A percentile compares a stretch with the other conserved stretches of the same genome.
phyloP scores from a whole-genome alignment of 2,888 invertebrate species.

The Macrophya alboannulata region DNA sequence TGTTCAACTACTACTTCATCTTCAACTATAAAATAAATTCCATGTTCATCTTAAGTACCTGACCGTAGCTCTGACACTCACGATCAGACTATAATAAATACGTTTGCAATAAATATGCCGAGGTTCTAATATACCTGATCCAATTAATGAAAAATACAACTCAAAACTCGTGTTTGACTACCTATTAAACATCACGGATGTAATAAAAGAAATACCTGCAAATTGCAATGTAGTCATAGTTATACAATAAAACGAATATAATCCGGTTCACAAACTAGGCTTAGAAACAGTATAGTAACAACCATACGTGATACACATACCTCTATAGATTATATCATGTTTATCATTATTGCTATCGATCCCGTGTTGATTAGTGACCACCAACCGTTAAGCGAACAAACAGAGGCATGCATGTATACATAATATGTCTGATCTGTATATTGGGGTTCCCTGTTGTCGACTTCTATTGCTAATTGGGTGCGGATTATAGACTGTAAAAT shows the following conservation, averaged over 20 bases:
- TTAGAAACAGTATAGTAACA: not conserved
- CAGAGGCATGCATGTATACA: conserved; percentile 18
- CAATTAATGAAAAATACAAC: conserved; percentile 12
- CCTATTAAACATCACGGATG: conserved; percentile 29
- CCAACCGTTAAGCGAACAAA: conserved; percentile 36
- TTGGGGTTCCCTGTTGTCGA: not conserved
- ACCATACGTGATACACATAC: not conserved
- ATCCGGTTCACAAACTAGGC: conserved; percentile 34
- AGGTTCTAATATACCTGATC: conserved; percentile 33
- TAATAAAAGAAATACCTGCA: not conserved
- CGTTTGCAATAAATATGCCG: not conserved
- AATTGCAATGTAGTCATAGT: conserved; percentile 14
- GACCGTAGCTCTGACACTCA: not conserved
- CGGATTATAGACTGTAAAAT: conserved; percentile 18
- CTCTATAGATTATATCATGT: conserved; percentile 7
- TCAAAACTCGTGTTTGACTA: not conserved
- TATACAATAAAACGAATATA: conserved; percentile 31
- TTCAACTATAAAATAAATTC: not conserved
- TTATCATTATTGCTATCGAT: conserved; percentile 28
- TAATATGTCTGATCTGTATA: conserved; percentile 18
- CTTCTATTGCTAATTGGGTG: conserved; percentile 12
- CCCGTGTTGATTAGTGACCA: conserved; percentile 15
- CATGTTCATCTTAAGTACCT: not conserved
- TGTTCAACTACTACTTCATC: not conserved
- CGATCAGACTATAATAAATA: not conserved